Evolutionary conservation across 2,888 invertebrate species (phyloP).

Genomic region (Torymus auratus): DNA sequence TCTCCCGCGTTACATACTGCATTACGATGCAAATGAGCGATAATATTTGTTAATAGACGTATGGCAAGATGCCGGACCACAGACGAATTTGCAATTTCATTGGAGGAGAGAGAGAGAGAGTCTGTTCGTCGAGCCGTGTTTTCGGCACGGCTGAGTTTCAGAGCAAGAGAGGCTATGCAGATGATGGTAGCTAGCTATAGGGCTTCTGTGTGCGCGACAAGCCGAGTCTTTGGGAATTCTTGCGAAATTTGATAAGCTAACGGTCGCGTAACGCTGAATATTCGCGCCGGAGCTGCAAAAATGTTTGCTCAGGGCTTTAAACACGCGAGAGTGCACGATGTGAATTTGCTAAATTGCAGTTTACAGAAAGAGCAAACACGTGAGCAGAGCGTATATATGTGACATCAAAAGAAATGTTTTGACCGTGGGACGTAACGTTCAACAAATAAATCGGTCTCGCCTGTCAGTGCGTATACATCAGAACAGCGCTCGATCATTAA

Average conservation of each 20-base stretch:
- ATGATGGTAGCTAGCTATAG: no score
- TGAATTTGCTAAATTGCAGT: slow-evolving; percentile 10
- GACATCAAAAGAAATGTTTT: no score
- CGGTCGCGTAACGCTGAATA: neutral
- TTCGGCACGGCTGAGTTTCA: neutral
- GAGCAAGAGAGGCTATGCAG: no score
- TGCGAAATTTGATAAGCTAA: slow-evolving; percentile 27
- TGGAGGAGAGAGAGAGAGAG: neutral
- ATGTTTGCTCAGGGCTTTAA: slow-evolving; percentile 16
- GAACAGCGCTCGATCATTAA: no score
- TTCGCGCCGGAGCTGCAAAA: slow-evolving; percentile 2
- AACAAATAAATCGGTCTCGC: no score
- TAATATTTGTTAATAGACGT: slow-evolving; percentile 60
- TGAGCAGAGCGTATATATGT: no score
- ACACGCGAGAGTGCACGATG: neutral
- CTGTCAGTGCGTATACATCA: no score
- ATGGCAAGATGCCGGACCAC: slow-evolving; percentile 38
- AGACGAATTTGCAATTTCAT: slow-evolving; percentile 53
- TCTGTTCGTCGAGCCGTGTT: neutral
- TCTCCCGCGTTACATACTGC: slow-evolving; percentile 34
- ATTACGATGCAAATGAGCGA: slow-evolving; percentile 59
- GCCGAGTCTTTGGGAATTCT: slow-evolving; percentile 10
- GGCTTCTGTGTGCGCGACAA: no score
- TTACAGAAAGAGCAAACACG: neutral
- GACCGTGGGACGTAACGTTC: no score